Evolutionary conservation across 1,140 invertebrate species (phyloP).

Genomic region (Globodera ellingtonae): DNA sequence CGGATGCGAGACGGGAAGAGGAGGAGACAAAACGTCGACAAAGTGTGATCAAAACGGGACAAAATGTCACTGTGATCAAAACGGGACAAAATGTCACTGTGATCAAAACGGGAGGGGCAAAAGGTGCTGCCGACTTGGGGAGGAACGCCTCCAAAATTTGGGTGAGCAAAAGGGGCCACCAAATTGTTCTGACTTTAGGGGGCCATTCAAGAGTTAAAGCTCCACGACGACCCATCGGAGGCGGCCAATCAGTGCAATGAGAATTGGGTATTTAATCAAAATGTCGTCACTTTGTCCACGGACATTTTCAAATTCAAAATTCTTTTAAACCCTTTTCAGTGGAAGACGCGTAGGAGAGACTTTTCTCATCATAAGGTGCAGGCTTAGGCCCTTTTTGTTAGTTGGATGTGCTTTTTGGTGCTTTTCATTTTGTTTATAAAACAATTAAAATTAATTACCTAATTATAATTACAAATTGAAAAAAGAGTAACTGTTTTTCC

Average conservation of each 20-base stretch:
- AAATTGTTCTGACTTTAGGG: constrained; percentile 70
- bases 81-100: background rate
- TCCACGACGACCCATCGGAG: constrained; percentile 73
- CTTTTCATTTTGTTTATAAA: no score
- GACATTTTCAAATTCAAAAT: no score
- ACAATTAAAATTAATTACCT: no score
- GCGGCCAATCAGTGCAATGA: constrained; percentile 74
- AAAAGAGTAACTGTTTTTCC: background rate
- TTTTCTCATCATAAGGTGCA: constrained; percentile 1
- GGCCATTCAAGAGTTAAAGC: constrained; percentile 76
- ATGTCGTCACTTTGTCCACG: no score
- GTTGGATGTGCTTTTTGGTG: background rate
- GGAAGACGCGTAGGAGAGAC: constrained; percentile 13
- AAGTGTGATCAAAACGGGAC: no score
- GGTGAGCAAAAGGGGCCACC: constrained; percentile 1
- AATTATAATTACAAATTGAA: no score
- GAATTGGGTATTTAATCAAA: constrained; percentile 42
- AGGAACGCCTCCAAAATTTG: background rate
- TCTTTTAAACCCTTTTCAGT: background rate
- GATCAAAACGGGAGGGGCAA: background rate
- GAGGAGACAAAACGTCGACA: no score
- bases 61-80: background rate
- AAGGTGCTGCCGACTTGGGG: background rate
- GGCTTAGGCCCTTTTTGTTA: background rate
- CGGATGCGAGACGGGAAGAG: no score